Base-by-base conservation (phyloP, 1,140 invertebrate genomes). In the Drosophila kepulauana region DNA sequence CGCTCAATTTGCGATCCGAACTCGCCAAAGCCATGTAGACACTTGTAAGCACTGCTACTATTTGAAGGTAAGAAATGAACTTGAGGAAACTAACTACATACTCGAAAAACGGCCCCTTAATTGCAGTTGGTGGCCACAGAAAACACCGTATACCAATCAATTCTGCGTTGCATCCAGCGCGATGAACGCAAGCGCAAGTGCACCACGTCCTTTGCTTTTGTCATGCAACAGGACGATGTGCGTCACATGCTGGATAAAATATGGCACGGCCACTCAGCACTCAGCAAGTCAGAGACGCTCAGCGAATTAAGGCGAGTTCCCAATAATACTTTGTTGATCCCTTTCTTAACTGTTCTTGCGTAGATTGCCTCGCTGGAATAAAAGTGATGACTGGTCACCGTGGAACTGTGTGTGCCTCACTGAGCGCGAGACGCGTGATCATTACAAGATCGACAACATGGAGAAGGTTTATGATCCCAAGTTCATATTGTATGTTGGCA, bases 361-460 rank as follows among this genome's bases (percentile, higher is more conserved):
- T 11, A 92, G 92, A 28, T 88, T 95, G 41, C 93, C 93, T 1
- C 92, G 95, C 4, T 96, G 94, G 92, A 86, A 93, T n/a, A 88
- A 82, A 28, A 78, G 93, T 20, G 78, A 93, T 35, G 93, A 94
- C 43, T 96, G 95, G 95, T 92, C 94, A 0, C 95, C 95, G 1
- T 96, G 95, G 95, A 96, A 96, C 88, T 95, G 94, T 59, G 93
- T 96, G 54, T 91, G 95, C 33, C 77, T 96, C 3, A 95, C 95
- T 0, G 85, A 93, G 5, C 93, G 94, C 1, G 95, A 96, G 87
- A 93, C 93, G 0, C 92, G 94, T 30, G 82, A 92, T 35, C 95
- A 96, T 70, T 82, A 93, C 41, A 92, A 88, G 43, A 82, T 94
- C 3, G 79, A 92, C 1, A 78, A 92, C 15, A 74, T 94, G n/a